Percentiles rank a stretch among this genome's conserved stretches.
Evolutionary conservation across 2,888 invertebrate genomes (phyloP).

Genomic region (Andricus quercusramuli): DNA sequence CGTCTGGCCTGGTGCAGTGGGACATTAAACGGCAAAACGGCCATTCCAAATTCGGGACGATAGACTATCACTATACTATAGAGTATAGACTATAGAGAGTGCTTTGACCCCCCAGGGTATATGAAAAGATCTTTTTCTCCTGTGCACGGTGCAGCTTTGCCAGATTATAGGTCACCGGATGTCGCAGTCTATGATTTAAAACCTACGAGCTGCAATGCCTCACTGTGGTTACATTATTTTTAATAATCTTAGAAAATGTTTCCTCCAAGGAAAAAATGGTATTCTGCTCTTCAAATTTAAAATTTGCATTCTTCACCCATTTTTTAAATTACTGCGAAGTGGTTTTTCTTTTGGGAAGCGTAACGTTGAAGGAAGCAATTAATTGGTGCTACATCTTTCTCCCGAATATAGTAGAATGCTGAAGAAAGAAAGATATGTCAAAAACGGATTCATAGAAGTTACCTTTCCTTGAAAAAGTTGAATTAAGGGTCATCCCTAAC

Average conservation of each 20-base stretch:
- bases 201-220: constrained; percentile 1
- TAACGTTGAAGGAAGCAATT: neutral
- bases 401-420: neutral
- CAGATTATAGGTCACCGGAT: constrained; percentile 1
- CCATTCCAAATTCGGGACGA: constrained; percentile 10
- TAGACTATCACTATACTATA: neutral
- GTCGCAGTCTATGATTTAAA: constrained; percentile 10
- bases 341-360: neutral
- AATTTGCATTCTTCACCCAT: no score
- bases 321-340: no score
- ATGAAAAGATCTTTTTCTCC: neutral
- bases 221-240: neutral
- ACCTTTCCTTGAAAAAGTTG: neutral
- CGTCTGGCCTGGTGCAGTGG: constrained; percentile 29
- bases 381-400: neutral
- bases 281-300: neutral
- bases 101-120: neutral
- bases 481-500: neutral
- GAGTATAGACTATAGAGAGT: neutral
- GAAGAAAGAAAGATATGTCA: neutral
- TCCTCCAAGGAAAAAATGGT: neutral
- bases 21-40: constrained; percentile 5
- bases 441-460: neutral
- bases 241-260: neutral
- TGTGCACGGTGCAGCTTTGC: neutral